Evolutionary conservation across 1,140 invertebrate species (phyloP), one percentile per base, ranked within the genome.

Genomic region (Zaprionus inermis): DNA sequence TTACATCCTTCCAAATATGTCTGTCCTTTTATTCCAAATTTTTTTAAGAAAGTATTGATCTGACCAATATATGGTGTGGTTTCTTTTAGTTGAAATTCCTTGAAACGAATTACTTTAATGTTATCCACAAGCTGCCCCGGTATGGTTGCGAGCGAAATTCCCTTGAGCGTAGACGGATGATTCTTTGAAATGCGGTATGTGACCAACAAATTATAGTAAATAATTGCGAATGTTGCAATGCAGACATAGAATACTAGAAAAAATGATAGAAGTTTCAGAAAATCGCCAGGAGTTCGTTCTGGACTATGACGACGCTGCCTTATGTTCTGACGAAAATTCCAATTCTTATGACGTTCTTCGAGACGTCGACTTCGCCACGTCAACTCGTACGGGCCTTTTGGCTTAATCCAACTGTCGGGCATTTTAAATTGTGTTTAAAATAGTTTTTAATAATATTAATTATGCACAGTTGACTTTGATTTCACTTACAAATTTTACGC

Each of bases 1-100:
- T 83, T 86, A 32, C 83, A 86, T 10, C 1, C 32, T 30, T 58
- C 28, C 20, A 86, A 32, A 28, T 72, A 69, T 1, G 7, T 10
- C 0, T 22, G 5, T 0, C 38, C 83, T 2, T 46, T 0, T 1
- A 41, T 0, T 7, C 84, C 83, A 32, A 59, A 70, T 4, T 24
- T 41, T 0, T 34, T 11, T 0, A 89, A 10, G 11, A 59, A 36
- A 1, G 52, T 36, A 1, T 68, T 16, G 1, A 86, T 61, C 34
- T 74, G 65, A 10, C 16, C 0, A n/a, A 74, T 5, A 79, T 32
- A n/a, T 11, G 46, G 18, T 11, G 61, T 18, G 0, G 65, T 16
- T 16, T 52, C 41, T 5, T 32, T 28, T 0, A 5, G 1, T 1
- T 41, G 28, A 30, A 20, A 30, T 1, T 22, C 12, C 30, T 65